A percentile compares a stretch with the other conserved stretches of the same genome.
These are phyloP conservation scores for Poecilia wingei DNA, from an alignment of 2,797 vertebrate genomes.

Conservation along the genomic window DNA sequence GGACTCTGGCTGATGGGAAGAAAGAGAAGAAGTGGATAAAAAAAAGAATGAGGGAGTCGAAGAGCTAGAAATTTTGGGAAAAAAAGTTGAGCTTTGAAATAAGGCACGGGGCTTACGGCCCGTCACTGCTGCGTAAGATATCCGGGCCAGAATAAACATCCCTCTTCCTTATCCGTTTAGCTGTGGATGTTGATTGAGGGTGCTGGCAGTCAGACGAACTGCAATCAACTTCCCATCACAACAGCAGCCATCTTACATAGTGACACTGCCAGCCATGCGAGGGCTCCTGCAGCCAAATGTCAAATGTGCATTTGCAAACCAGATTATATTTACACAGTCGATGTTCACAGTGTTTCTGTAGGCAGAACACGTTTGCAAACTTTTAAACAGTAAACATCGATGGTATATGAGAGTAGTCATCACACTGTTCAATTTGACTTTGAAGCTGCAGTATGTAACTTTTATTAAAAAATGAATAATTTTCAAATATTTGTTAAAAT, in stretches of 20 bases:
- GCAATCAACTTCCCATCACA: conserved; percentile 79
- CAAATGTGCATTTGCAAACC: conserved; percentile 71
- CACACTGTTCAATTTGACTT: conserved; percentile 42
- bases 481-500: too few relatives aligned
- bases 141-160: conserved; percentile 63
- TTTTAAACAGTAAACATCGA: conserved; percentile 60
- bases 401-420: conserved; percentile 50
- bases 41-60: conserved; percentile 22
- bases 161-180: conserved; percentile 60
- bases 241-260: conserved; percentile 67
- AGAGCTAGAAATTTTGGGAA: conserved; percentile 32
- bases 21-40: conserved; percentile 43
- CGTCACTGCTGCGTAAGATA: conserved; percentile 62
- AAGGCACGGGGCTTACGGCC: conserved; percentile 61
- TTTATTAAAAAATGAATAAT: too few relatives aligned
- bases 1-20: conserved; percentile 49
- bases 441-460: too few relatives aligned
- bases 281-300: conserved; percentile 69
- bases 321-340: conserved; percentile 70
- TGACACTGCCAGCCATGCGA: conserved; percentile 62
- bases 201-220: conserved; percentile 73
- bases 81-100: conserved; percentile 60
- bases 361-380: conserved; percentile 60
- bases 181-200: conserved; percentile 72
- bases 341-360: conserved; percentile 56